A percentile compares a stretch with the other conserved stretches of the same genome.
These are phyloP conservation scores for Conger conger DNA, from an alignment of 2,113 vertebrate genomes.

Conservation along the genomic window DNA sequence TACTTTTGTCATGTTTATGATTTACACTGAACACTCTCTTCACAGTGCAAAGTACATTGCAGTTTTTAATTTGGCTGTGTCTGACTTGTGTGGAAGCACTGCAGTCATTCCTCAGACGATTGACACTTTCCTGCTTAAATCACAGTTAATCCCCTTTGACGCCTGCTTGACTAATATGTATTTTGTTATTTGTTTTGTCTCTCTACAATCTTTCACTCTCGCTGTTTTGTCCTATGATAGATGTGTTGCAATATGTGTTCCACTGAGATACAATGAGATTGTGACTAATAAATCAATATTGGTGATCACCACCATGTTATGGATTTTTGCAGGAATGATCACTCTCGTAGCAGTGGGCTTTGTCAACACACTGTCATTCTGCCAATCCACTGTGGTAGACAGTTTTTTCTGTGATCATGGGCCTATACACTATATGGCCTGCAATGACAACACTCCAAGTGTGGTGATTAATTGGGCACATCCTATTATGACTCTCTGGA, in stretches of 20 bases:
- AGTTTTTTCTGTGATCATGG: neutral
- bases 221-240: too few species aligned
- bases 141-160: neutral
- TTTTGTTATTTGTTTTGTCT: conserved; percentile 2
- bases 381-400: neutral
- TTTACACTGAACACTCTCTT: conserved; percentile 25
- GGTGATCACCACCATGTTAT: too few species aligned
- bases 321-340: too few species aligned
- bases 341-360: neutral
- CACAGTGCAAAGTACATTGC: conserved; percentile 29
- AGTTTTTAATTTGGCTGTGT: conserved; percentile 21
- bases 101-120: conserved; percentile 3
- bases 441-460: neutral
- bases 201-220: too few species aligned
- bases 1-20: conserved; percentile 52
- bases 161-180: conserved; percentile 10
- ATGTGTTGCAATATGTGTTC: too few species aligned
- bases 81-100: conserved; percentile 6
- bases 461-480: too few species aligned
- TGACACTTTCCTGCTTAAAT: conserved; percentile 8
- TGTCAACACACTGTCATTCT: neutral
- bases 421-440: neutral
- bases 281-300: too few species aligned
- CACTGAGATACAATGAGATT: too few species aligned
- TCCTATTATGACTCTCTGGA: too few species aligned